Evolutionary conservation across 2,888 invertebrate genomes (phyloP).

Genomic region (Lumbricus terrestris): DNA sequence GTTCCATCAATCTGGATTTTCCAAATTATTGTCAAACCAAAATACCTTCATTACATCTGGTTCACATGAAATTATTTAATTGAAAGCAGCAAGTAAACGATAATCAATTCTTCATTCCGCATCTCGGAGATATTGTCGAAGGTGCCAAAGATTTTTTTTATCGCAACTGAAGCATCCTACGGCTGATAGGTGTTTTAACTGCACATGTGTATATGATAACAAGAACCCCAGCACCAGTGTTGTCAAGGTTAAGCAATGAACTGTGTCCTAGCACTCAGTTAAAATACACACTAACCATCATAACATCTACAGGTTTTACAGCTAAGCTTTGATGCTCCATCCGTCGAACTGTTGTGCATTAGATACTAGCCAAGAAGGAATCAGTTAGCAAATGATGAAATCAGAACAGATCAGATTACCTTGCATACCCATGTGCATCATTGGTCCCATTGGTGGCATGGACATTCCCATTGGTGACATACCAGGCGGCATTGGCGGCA

Average conservation of each 20-base stretch:
- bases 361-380: background rate
- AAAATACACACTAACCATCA: background rate
- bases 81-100: too few species aligned
- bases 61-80: background rate
- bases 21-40: background rate
- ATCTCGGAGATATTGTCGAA: background rate
- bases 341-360: background rate
- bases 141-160: too few species aligned
- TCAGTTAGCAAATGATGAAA: background rate
- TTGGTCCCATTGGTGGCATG: conserved; percentile 38
- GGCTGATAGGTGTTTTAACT: background rate
- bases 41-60: background rate
- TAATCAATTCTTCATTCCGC: background rate
- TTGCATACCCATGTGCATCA: conserved; percentile 39
- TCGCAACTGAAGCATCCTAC: too few species aligned
- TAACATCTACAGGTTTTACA: background rate
- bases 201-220: background rate
- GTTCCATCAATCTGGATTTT: background rate
- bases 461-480: conserved; percentile 37
- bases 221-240: background rate
- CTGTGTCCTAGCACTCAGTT: background rate
- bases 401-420: background rate
- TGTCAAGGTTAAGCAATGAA: background rate
- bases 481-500: conserved; percentile 25
- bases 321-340: background rate